A percentile compares a stretch with the other conserved stretches of the same genome.
phyloP scores from a whole-genome alignment of 2,113 vertebrate species.

The Onychostoma macrolepis region DNA sequence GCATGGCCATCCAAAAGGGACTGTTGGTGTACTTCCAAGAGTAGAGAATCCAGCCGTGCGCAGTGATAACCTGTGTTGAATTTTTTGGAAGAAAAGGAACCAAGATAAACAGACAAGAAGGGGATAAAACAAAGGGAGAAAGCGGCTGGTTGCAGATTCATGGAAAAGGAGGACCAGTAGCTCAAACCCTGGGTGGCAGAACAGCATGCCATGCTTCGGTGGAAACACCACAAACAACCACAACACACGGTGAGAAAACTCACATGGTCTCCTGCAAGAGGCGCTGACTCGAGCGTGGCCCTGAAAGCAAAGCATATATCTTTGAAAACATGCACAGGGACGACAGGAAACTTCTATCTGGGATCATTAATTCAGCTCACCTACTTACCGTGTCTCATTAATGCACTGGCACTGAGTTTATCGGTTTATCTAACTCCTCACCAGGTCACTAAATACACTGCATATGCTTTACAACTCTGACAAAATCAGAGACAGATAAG shows the following conservation, averaged over 20 bases:
- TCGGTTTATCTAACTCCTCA: conserved; percentile 25
- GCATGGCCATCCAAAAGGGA: neutral
- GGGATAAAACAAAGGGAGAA: neutral
- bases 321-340: conserved; percentile 53
- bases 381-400: conserved; percentile 14
- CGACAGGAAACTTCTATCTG: conserved; percentile 2
- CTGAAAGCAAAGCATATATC: conserved; percentile 85
- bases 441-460: conserved; percentile 22
- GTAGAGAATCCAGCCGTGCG: neutral
- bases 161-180: conserved; percentile 24
- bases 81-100: neutral
- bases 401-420: conserved; percentile 14
- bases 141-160: neutral
- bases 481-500: conserved; percentile 32
- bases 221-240: conserved; percentile 79
- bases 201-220: conserved; percentile 82
- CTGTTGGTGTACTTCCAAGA: conserved; percentile 8
- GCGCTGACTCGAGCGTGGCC: conserved; percentile 79
- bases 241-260: conserved; percentile 71
- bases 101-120: neutral
- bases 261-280: conserved; percentile 83
- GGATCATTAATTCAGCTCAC: conserved; percentile 36
- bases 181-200: conserved; percentile 20
- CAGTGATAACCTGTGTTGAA: conserved; percentile 15
- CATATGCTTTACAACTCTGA: conserved; percentile 28